Conservation (phyloP, 2,888 invertebrate species). For the Cephus nigrinus region DNA sequence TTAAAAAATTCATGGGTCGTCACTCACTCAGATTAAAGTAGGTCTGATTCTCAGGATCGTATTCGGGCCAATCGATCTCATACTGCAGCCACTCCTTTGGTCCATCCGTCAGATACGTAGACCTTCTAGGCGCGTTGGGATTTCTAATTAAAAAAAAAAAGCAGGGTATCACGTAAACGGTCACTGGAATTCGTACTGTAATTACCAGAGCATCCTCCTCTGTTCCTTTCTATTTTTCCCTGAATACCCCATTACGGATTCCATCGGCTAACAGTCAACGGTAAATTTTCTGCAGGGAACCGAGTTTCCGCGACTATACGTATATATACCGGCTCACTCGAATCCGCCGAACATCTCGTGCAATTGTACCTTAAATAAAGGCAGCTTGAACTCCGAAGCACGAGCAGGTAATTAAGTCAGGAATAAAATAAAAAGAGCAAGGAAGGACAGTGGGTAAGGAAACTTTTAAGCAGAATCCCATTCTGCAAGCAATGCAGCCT, state of each 20-base stretch:
- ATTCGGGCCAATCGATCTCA: constrained; percentile 87
- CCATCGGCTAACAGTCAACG: background rate
- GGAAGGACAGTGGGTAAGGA: background rate
- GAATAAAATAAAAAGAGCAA: background rate
- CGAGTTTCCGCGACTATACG: background rate
- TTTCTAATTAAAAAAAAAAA: constrained; percentile 69
- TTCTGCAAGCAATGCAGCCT: background rate
- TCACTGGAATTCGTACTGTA: background rate
- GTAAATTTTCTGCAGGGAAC: background rate
- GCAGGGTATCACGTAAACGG: constrained; percentile 22
- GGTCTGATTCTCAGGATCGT: constrained; percentile 78
- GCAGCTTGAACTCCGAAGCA: background rate
- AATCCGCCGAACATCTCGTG: background rate
- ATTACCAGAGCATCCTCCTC: background rate
- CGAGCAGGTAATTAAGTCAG: background rate
- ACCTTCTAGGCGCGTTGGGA: constrained; percentile 79
- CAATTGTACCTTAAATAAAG: background rate
- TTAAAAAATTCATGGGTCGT: background rate
- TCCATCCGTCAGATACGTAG: constrained; percentile 74
- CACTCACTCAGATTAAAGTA: constrained; percentile 81
- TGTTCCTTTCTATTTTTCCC: background rate
- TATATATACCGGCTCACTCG: background rate
- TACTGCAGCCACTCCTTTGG: constrained; percentile 76
- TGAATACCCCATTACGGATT: background rate
- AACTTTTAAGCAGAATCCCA: background rate